Evolutionary conservation across 2,888 invertebrate genomes (phyloP), one percentile per base, ranked within the genome.

Genomic region (Zaprionus obscuricornis): DNA sequence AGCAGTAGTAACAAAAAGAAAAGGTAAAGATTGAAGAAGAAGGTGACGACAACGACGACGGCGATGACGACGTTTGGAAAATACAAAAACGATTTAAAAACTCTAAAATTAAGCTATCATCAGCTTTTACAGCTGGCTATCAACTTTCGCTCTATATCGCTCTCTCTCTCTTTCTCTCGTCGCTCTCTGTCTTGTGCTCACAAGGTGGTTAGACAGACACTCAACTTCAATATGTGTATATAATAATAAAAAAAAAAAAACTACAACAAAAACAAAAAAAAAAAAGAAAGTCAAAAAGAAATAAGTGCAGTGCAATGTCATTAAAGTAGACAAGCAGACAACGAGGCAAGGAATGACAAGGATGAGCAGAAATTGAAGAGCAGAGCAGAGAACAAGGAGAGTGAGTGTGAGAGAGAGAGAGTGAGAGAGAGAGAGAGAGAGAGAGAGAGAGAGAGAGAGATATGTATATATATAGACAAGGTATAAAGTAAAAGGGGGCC

Each of bases 41-140:
- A n/a, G 18, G 8, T 16, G 6, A 20, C 13, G n/a, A 14, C 22
- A 11, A 1, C 4, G 18, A 11, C 6, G 43, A 13, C 5, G 31
- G 33, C 54, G 43, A 13, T 4, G 31, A 29, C 54, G 46, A 47
- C 47, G 57, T 57, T 43, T 66, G 63, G 66, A 69, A 83, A 45
- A 68, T 72, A 66, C 60, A 66, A 55, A 76, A 76, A 51, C 78
- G 78, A 79, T 85, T 84, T 79, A 63, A 85, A 79, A 81, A 76
- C 86, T 84, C 77, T 84, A 76, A 79, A 85, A 79, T 79, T 85
- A 79, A 79, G 86, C 86, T 56, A 79, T 79, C 84, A 81, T 85
- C 84, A 85, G 86, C 65, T 79, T 85, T 85, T 70, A 84, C 84
- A 66, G 68, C 79, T 39, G 67, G 64, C 83, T 58, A 82, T 76